Conservation (phyloP, 2,888 invertebrate genomes). For the Nineta flava region DNA sequence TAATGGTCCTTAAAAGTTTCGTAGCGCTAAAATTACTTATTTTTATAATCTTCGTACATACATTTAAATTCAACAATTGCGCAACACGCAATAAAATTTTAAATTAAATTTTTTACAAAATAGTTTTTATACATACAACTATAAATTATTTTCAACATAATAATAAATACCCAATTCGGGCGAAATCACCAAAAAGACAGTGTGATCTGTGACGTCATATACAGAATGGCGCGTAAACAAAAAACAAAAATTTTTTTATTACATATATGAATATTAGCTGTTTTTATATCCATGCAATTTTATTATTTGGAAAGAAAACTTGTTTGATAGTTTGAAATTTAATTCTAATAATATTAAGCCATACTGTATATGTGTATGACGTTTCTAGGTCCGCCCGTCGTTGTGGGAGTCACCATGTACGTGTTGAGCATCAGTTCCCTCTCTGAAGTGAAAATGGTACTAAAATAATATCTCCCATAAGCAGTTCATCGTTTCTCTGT, state of each 20-base stretch:
- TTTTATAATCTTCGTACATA: no score
- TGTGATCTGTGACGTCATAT: constrained; percentile 4
- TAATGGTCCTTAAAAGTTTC: no score
- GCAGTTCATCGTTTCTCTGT: constrained; percentile 1
- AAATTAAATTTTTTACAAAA: no score
- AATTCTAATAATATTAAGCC: background rate
- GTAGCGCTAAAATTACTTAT: no score
- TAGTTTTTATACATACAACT: no score
- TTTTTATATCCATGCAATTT: no score
- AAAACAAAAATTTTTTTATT: background rate
- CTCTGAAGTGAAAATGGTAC: constrained; percentile 96
- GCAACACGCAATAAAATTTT: no score
- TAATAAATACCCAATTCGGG: background rate
- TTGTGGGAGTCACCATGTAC: constrained; percentile 95
- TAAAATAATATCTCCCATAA: constrained; percentile 6
- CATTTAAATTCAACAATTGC: no score
- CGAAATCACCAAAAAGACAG: constrained; percentile 4
- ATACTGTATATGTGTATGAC: background rate
- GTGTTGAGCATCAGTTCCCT: constrained; percentile 97
- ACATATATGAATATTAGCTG: background rate
- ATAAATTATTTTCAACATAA: no score
- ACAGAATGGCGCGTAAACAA: background rate
- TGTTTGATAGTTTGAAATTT: background rate
- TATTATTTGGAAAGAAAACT: no score
- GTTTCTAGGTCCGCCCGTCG: constrained; percentile 87